Base-by-base conservation (phyloP, 2,797 vertebrate genomes). In the Semotilus atromaculatus region DNA sequence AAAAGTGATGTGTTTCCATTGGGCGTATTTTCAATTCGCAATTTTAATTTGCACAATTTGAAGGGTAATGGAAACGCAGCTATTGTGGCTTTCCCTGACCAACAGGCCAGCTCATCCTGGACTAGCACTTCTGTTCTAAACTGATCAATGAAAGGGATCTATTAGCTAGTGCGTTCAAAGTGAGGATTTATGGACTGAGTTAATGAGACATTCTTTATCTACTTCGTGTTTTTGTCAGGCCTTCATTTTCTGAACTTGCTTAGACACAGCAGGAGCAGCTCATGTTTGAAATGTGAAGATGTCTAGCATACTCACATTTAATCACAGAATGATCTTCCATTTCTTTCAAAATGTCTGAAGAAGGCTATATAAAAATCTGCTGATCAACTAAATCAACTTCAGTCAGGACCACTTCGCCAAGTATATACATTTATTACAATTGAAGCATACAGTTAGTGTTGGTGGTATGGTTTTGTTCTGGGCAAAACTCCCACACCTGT, bases 161-260 rank as follows among this genome's bases (percentile, higher is more conserved):
- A 72, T 77, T 53, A 58, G 29, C 34, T 55, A 13, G 29, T 36
- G 19, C 58, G 19, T 58, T 66, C 51, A 72, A 83, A 81, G 34
- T 34, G n/a, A 67, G 7, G 29, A 68, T 74, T 73, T 74, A 86
- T 31, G 21, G 36, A 83, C 36, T 53, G 89, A 91, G 90, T 88
- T 91, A 93, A 92, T 92, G 87, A 92, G 6, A 60, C 90, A 26
- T 80, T 88, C 88, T 88, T 90, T 82, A 83, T 76, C 88, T 85
- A 34, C 88, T 92, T 92, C 90, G 91, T 92, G 92, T 90, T 92
- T 90, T 91, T 85, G 89, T 90, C 86, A 31, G 87, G 89, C 82
- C 72, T 83, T 67, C 84, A 79, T 90, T 90, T 88, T 89, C 89
- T 87, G 76, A 45, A 31, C 85, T 76, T 58, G 31, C 51, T 26